Evolutionary conservation across 1,140 invertebrate species (phyloP), one percentile per base, ranked within the genome.

Genomic region (Agrilus planipennis): DNA sequence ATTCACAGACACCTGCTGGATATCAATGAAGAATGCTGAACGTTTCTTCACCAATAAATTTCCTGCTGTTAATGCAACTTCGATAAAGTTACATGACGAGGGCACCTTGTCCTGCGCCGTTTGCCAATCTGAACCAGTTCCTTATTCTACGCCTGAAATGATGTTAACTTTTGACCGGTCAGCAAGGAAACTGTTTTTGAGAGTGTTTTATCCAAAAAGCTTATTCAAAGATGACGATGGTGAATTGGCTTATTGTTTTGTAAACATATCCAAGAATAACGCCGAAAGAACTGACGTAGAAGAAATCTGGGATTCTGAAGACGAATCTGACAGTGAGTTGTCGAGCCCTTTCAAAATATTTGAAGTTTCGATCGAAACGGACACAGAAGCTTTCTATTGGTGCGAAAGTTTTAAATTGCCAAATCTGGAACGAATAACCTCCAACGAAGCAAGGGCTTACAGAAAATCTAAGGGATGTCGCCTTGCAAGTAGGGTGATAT

Each of bases 371-470:
- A 34, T 58, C 4, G 54, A 50, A 17, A 54, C 51, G 18, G 57
- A 62, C 9, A 54, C 52, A 10, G 52, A 63, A 2, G 63, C 62
- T 10, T 53, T 61, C 36, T 70, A 68, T 47, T 67, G 64, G 63
- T 69, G 68, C 43, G 56, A 64, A 49, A 61, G 52, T 14, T 53
- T 60, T 38, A 55, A 49, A 2, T 46, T 43, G 3, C 50, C 9
- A 35, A 2, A 11, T 12, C 60, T 9, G 10, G 28, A 21, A 42
- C 49, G 2, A 16, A 30, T 41, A 48, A 47, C 28, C 12, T 64
- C 34, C 0, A 50, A 55, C 30, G 50, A 25, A 20, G 41, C 62
- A 28, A 51, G 59, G 6, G 47, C 57, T 5, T 48, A 41, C 10
- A 58, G 55, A 39, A 47, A 53, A 16, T 42, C 23, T 14, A 37